A percentile compares a stretch with the other conserved stretches of the same genome.
Conservation (phyloP, 2,113 vertebrate species). For the Protobothrops flavoviridis region DNA sequence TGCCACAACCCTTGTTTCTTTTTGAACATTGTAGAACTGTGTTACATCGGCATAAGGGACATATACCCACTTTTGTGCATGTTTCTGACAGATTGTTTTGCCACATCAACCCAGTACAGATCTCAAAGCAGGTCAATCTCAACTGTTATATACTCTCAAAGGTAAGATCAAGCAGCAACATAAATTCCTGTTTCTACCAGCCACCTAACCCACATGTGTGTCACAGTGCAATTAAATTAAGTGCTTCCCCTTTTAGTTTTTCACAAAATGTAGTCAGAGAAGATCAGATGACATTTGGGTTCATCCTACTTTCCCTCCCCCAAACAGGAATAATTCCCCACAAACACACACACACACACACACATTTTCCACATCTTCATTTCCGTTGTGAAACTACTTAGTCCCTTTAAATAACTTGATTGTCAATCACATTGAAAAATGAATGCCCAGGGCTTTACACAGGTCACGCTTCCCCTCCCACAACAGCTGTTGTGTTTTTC, state of each 20-base stretch:
- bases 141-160: background rate
- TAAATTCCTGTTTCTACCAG: background rate
- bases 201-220: background rate
- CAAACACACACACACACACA: too few relatives aligned
- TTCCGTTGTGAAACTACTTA: constrained; percentile 16
- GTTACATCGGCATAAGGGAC: background rate
- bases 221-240: constrained; percentile 18
- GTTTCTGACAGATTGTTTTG: background rate
- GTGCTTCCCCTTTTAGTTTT: background rate
- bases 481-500: constrained; percentile 15
- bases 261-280: background rate
- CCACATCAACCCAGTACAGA: background rate
- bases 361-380: background rate
- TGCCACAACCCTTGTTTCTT: background rate
- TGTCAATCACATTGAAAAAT: constrained; percentile 13
- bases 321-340: background rate
- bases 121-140: background rate
- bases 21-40: background rate
- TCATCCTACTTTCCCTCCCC: background rate
- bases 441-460: background rate
- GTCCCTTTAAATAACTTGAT: constrained; percentile 22
- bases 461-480: constrained; percentile 17
- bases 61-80: background rate
- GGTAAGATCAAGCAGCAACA: background rate
- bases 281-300: background rate